phyloP scores from a whole-genome alignment of 2,888 invertebrate genomes.

The Ophion obscuratus region DNA sequence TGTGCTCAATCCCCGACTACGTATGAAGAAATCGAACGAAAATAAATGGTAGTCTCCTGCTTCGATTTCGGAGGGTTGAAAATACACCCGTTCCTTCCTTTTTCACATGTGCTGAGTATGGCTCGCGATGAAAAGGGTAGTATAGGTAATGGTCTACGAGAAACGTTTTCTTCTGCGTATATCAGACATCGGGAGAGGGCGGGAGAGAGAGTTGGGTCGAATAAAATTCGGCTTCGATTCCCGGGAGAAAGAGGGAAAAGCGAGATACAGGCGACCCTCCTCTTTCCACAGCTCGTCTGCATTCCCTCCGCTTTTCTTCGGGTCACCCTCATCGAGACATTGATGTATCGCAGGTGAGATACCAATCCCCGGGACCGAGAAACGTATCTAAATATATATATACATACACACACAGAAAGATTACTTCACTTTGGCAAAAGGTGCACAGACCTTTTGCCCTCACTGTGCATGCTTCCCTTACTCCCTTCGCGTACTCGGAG shows the following conservation, averaged over 20 bases:
- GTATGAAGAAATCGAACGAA: slow-evolving; percentile 38
- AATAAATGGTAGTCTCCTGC: slow-evolving; percentile 49
- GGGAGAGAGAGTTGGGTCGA: slow-evolving; percentile 37
- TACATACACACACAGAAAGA: background rate
- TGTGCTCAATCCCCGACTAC: background rate
- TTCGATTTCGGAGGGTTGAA: slow-evolving; percentile 31
- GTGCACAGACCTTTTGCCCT: slow-evolving; percentile 27
- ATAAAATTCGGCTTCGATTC: slow-evolving; percentile 65
- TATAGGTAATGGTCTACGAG: slow-evolving; percentile 44
- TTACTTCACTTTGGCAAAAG: slow-evolving; percentile 45
- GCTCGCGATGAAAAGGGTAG: slow-evolving; percentile 46
- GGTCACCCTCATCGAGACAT: slow-evolving; percentile 61
- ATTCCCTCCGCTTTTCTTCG: slow-evolving; percentile 50
- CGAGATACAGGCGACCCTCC: slow-evolving; percentile 44
- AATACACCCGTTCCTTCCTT: slow-evolving; percentile 25
- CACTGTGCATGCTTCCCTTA: slow-evolving; percentile 4
- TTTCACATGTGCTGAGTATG: slow-evolving; percentile 1
- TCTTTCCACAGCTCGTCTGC: slow-evolving; percentile 26
- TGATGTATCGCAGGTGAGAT: slow-evolving; percentile 72
- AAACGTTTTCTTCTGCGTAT: slow-evolving; percentile 50
- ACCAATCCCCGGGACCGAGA: slow-evolving; percentile 58
- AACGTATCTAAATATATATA: slow-evolving; percentile 22
- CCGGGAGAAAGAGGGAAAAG: slow-evolving; percentile 54
- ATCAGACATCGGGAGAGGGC: slow-evolving; percentile 17
- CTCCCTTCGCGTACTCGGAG: background rate